Conservation (phyloP, 2,888 invertebrate genomes). For the Xestobium rufovillosum region DNA sequence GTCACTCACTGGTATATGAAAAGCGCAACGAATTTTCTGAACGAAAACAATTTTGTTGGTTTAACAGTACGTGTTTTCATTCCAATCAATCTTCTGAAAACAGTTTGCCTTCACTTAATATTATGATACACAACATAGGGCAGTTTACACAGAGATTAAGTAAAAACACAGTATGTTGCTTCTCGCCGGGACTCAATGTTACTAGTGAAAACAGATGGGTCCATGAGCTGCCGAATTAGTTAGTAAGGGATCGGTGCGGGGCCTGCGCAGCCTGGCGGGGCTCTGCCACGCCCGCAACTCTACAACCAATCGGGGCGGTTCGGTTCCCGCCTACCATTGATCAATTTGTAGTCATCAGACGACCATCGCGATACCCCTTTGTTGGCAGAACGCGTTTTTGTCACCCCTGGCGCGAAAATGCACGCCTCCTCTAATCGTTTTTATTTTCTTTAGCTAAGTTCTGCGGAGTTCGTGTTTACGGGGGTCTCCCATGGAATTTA, state of each 20-base stretch:
- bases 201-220: constrained; percentile 47
- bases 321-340: constrained; percentile 19
- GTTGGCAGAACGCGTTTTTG: constrained; percentile 19
- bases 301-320: constrained; percentile 25
- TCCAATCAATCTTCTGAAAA: constrained; percentile 48
- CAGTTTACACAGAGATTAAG: constrained; percentile 69
- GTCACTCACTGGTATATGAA: constrained; percentile 25
- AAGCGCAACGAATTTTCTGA: constrained; percentile 33
- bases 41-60: constrained; percentile 38
- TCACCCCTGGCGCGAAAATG: constrained; percentile 20
- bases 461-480: background rate
- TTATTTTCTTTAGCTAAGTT: constrained; percentile 16
- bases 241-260: constrained; percentile 23
- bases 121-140: constrained; percentile 77
- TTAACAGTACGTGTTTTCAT: constrained; percentile 44
- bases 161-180: constrained; percentile 50
- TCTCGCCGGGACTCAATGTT: constrained; percentile 46
- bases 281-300: constrained; percentile 23
- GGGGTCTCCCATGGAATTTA: constrained; percentile 28
- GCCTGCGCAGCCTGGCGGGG: constrained; percentile 27
- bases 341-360: constrained; percentile 25
- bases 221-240: constrained; percentile 43
- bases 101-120: constrained; percentile 57
- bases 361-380: constrained; percentile 29
- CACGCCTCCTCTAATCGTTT: constrained; percentile 25